Evolutionary conservation across 2,888 invertebrate species (phyloP).

Genomic region (Lucinisca nassula): DNA sequence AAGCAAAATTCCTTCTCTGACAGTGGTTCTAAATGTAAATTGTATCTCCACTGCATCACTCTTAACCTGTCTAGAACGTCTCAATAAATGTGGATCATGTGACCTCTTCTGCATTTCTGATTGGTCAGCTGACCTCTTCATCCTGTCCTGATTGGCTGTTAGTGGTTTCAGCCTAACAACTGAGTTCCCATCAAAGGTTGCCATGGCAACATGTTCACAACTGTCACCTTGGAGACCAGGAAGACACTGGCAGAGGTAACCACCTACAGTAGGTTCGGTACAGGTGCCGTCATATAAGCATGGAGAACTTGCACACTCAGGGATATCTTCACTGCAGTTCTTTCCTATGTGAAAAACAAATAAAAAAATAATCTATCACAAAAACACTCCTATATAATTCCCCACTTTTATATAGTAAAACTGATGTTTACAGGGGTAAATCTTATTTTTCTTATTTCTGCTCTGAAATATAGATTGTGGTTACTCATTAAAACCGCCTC

Average conservation of each 20-base stretch:
- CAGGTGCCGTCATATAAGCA: conserved; percentile 98
- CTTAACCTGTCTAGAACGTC: not conserved
- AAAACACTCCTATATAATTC: no score
- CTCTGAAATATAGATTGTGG: no score
- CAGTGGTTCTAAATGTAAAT: conserved; percentile 73
- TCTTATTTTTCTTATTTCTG: no score
- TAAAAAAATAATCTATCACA: no score
- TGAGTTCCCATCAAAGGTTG: conserved; percentile 80
- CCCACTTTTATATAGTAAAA: no score
- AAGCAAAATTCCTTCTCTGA: conserved; percentile 78
- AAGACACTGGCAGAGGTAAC: conserved; percentile 81
- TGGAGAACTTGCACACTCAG: conserved; percentile 90
- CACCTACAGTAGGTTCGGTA: conserved; percentile 94
- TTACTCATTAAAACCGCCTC: no score
- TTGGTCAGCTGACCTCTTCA: conserved; percentile 9
- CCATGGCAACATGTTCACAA: conserved; percentile 79
- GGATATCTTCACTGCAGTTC: conserved; percentile 74
- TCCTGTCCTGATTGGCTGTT: conserved; percentile 1
- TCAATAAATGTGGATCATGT: not conserved
- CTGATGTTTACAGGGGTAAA: no score
- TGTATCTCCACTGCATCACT: not conserved
- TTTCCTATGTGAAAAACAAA: conserved; percentile 59
- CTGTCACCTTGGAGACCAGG: conserved; percentile 76
- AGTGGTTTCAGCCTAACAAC: conserved; percentile 68
- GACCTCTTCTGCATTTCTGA: not conserved